phyloP scores from a whole-genome alignment of 2,797 vertebrate genomes.

The Halcyon chelicuti region DNA sequence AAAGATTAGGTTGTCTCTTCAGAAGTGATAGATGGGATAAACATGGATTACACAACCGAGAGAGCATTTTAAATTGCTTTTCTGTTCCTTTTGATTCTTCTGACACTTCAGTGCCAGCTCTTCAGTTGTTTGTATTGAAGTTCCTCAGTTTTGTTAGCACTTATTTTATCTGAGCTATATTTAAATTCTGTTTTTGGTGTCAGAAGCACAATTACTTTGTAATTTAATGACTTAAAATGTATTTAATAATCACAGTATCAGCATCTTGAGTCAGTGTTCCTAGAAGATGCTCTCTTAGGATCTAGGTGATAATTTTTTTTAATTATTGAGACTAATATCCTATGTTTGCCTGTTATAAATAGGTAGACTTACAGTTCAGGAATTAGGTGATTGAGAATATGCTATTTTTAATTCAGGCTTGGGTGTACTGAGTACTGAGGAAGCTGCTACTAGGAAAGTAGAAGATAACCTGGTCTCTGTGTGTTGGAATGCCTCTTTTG shows the following conservation, averaged over 20 bases:
- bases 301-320: not conserved
- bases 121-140: conserved; percentile 18
- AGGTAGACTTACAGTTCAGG: not conserved
- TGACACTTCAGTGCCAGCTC: not conserved
- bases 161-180: not conserved
- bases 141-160: not conserved
- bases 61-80: conserved; percentile 16
- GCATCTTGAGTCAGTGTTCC: not conserved
- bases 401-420: not conserved
- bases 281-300: not conserved
- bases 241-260: not conserved
- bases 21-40: not conserved
- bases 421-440: not conserved
- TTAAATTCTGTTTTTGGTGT: not conserved
- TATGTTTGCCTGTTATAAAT: not conserved
- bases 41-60: not conserved
- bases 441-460: not conserved
- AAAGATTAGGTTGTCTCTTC: conserved; percentile 24
- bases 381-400: not conserved
- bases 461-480: not conserved
- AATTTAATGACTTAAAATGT: not conserved
- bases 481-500: not conserved
- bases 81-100: conserved; percentile 15
- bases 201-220: not conserved
- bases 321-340: rapidly evolving